These are phyloP conservation scores for Aphodius sticticus DNA, from an alignment of 2,888 invertebrate genomes.

Conservation along the genomic window DNA sequence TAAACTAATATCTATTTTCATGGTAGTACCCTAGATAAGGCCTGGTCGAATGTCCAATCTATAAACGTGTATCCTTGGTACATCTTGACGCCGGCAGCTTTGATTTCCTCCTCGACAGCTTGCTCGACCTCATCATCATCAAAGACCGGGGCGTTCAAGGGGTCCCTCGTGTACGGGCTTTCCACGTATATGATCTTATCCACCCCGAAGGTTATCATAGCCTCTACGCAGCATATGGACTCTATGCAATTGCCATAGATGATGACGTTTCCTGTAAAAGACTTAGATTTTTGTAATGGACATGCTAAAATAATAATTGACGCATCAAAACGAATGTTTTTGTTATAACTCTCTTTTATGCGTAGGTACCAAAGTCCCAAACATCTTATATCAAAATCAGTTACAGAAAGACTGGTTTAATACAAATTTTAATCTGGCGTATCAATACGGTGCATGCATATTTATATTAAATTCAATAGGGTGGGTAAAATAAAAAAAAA, in stretches of 20 bases:
- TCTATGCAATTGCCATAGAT: conserved; percentile 75
- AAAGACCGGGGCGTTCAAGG: conserved; percentile 44
- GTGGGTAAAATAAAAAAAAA: too few species aligned
- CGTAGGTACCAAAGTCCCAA: too few species aligned
- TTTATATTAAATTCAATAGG: too few species aligned
- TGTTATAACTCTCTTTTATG: too few species aligned
- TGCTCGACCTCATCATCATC: conserved; percentile 63
- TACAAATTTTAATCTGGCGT: too few species aligned
- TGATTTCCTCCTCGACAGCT: conserved; percentile 58
- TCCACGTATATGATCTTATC: conserved; percentile 33
- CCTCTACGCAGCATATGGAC: conserved; percentile 71
- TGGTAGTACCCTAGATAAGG: conserved; percentile 10
- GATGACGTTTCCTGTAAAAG: conserved; percentile 61
- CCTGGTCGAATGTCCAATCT: conserved; percentile 59
- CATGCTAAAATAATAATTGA: too few species aligned
- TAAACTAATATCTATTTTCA: not conserved
- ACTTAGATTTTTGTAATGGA: not conserved
- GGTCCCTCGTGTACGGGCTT: conserved; percentile 33
- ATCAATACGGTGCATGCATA: too few species aligned
- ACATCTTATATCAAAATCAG: too few species aligned
- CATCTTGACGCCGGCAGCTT: conserved; percentile 57
- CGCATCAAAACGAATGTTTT: too few species aligned
- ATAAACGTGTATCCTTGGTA: conserved; percentile 65
- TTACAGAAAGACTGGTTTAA: too few species aligned
- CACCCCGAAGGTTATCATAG: conserved; percentile 66